These are phyloP conservation scores for Hycleus phaleratus DNA, from an alignment of 1,140 invertebrate genomes.

Conservation along the genomic window DNA sequence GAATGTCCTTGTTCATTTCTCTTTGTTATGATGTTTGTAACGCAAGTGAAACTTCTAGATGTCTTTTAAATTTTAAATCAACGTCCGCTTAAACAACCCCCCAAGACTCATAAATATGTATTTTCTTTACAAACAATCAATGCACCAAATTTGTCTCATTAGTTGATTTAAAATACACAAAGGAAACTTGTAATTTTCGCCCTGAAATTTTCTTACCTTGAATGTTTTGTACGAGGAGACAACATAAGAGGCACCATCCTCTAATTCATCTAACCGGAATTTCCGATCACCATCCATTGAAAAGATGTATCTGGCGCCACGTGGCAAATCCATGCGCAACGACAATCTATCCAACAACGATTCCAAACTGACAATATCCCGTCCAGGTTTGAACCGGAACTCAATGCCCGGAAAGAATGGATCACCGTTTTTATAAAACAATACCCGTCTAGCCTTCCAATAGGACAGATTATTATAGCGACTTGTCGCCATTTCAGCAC, in stretches of 20 bases:
- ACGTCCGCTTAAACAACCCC: too few relatives aligned
- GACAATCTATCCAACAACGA: conserved; percentile 77
- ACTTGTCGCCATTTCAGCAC: conserved; percentile 36
- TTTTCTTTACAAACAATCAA: too few relatives aligned
- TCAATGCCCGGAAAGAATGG: conserved; percentile 83
- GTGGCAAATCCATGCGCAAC: conserved; percentile 69
- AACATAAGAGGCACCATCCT: conserved; percentile 85
- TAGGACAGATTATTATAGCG: conserved; percentile 74
- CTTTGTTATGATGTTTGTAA: too few relatives aligned
- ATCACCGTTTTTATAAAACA: conserved; percentile 91
- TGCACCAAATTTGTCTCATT: background rate
- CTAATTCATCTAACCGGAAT: conserved; percentile 74
- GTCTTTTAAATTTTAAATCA: too few relatives aligned
- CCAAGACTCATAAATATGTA: too few relatives aligned
- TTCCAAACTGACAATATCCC: conserved; percentile 81
- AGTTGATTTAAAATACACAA: background rate
- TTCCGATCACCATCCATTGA: conserved; percentile 82
- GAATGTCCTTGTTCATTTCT: too few relatives aligned
- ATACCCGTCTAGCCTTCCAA: conserved; percentile 77
- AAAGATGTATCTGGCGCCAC: conserved; percentile 83
- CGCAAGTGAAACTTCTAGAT: too few relatives aligned
- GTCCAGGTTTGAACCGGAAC: conserved; percentile 78
- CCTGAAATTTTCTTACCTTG: conserved; percentile 56
- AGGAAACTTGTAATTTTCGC: background rate
- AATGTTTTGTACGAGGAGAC: conserved; percentile 88